phyloP scores from a whole-genome alignment of 1,140 invertebrate species.

The Polypedilum pembai region DNA sequence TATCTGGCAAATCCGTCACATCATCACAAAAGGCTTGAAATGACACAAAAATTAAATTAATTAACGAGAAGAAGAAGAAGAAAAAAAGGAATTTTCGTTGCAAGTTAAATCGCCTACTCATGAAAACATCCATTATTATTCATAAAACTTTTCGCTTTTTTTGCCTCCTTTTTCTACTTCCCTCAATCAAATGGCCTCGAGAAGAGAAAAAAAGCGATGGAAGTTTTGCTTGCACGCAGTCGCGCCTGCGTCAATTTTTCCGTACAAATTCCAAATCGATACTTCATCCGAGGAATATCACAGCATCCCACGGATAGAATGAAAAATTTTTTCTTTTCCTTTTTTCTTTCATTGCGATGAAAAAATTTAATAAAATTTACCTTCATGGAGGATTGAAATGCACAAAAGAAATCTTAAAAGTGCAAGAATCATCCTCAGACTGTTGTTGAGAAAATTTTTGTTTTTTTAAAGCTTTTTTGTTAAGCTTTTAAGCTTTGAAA shows the following conservation, averaged over 20 bases:
- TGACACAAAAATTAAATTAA: not conserved
- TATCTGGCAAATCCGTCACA: not conserved
- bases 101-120: slow-evolving; percentile 20
- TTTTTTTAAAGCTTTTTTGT: slow-evolving; percentile 9
- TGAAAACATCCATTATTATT: slow-evolving; percentile 3
- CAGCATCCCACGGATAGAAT: slow-evolving; percentile 16
- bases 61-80: too few relatives aligned
- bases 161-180: not conserved
- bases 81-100: not conserved
- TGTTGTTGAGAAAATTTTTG: not conserved
- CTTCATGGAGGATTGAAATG: not conserved
- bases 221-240: not conserved
- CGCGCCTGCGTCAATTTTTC: slow-evolving; percentile 7
- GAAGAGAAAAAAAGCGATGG: not conserved
- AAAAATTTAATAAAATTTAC: not conserved
- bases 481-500: not conserved
- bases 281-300: not conserved
- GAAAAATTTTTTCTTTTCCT: slow-evolving; percentile 9
- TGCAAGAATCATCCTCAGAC: not conserved
- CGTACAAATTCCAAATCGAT: slow-evolving; percentile 1
- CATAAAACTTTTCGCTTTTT: slow-evolving; percentile 2
- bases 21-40: slow-evolving; percentile 9
- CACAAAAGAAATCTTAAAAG: not conserved
- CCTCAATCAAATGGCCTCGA: not conserved
- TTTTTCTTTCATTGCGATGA: slow-evolving; percentile 14